Evolutionary conservation across 2,113 vertebrate genomes (phyloP).

Genomic region (Colistium nudipinnis): DNA sequence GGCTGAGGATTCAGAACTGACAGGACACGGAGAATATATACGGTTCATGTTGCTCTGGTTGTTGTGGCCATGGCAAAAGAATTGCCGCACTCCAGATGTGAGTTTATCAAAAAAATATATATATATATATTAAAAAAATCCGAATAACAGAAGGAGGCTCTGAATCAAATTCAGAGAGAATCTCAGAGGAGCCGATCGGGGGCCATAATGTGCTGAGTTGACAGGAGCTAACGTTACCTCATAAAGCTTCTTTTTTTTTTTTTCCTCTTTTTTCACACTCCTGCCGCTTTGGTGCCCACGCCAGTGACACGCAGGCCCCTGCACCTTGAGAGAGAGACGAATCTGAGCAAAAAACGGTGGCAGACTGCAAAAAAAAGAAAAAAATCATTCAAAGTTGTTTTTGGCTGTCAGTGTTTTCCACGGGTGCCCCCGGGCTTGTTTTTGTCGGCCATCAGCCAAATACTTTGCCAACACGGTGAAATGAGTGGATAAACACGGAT

Average conservation of each 20-base stretch:
- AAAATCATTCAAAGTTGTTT: background rate
- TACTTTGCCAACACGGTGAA: no score
- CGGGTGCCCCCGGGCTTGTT: background rate
- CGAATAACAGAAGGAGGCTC: constrained; percentile 1
- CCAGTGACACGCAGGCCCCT: background rate
- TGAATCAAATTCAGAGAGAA: constrained; percentile 20
- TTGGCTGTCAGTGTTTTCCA: background rate
- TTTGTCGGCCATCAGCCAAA: background rate
- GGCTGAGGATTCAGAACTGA: background rate
- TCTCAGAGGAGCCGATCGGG: constrained; percentile 15
- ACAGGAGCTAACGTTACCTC: constrained; percentile 29
- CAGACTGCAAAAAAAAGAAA: background rate
- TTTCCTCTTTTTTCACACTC: constrained; percentile 17
- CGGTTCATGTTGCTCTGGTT: background rate
- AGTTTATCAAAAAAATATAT: no score
- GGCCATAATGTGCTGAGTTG: constrained; percentile 27
- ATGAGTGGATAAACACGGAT: no score
- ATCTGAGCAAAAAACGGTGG: background rate
- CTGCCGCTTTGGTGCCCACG: background rate
- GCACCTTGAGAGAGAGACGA: background rate
- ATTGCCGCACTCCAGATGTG: background rate
- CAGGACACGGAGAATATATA: background rate
- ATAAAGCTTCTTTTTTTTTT: constrained; percentile 19
- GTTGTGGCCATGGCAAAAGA: background rate
- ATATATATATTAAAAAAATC: no score